Conservation (phyloP, 2,888 invertebrate species). For the Eristalinus aeneus region DNA sequence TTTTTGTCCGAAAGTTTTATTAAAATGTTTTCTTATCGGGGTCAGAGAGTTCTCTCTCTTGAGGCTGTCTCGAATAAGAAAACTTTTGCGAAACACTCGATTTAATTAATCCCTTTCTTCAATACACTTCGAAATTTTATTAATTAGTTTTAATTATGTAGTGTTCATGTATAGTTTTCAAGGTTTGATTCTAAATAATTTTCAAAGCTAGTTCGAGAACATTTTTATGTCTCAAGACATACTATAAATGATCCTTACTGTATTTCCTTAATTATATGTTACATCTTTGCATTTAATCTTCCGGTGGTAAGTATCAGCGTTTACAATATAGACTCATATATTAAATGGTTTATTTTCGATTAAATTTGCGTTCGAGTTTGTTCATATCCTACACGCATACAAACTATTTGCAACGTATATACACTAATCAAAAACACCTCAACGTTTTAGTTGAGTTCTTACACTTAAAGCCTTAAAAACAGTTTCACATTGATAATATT, state of each 20-base stretch:
- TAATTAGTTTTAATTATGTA: neutral
- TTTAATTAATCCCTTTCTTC: neutral
- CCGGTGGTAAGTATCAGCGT: too few species aligned
- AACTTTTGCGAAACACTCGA: neutral
- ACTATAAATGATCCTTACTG: neutral
- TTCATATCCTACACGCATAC: neutral
- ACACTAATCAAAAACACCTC: neutral
- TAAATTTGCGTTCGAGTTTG: neutral
- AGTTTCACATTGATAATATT: neutral
- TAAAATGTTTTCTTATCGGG: neutral
- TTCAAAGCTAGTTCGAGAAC: neutral
- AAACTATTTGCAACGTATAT: neutral
- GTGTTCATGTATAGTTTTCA: neutral
- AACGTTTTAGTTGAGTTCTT: conserved; percentile 26
- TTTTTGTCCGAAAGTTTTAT: neutral
- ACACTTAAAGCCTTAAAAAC: neutral
- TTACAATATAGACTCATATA: too few species aligned
- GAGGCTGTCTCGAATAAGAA: neutral
- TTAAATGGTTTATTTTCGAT: neutral
- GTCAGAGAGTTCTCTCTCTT: neutral
- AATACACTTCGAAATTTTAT: neutral
- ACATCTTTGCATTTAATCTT: neutral
- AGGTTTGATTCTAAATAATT: neutral
- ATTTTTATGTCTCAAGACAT: neutral
- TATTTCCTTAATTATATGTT: neutral